Base-by-base conservation (phyloP, 1,140 invertebrate species). In the Drosophila sturtevanti region DNA sequence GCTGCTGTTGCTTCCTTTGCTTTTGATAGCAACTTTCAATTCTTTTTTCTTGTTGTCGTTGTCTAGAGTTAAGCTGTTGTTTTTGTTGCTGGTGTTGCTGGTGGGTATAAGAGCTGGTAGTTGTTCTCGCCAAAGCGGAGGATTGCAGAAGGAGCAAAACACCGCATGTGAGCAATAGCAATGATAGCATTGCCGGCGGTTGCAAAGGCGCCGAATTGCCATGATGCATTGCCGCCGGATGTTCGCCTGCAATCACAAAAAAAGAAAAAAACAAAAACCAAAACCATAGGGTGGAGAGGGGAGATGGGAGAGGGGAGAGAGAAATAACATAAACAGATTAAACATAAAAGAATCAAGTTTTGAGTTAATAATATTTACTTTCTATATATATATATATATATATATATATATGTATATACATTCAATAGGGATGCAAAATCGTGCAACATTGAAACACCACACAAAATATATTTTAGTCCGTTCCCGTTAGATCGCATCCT, bases 151-250 rank as follows among this genome's bases (percentile, higher is more conserved):
- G 41, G 10, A 81, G 56, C 54, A 80, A 52, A 0, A 77, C 34
- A 34, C 73, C 58, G 68, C 68, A 73, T 4, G 73, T 69, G 14
- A 80, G 59, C 38, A 87, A 18, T 35, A 91, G 56, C 38, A 91
- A 51, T 14, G 89, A 55, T 10, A 91, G 44, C 12, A 91, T 69
- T 18, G 81, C 80, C 61, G 91, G 82, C 35, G 91, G 89, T 38
- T 91, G 77, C 16, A 86, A 64, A 51, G 77, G 82, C 70, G 91
- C 73, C 10, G 92, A 81, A 66, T 79, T 77, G 9, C 96, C 95
- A 72, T 96, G 95, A 91, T 97, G 95, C 96, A 96, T 96, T 18
- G 96, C 96, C 56, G 96, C 96, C 90, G 96, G 96, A 93, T 96
- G 95, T 92, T 96, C 96, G 76, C 96, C 96, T 96, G 93, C 4